Percentiles rank a stretch among this genome's conserved stretches.
These are phyloP conservation scores for Chymomyza costata DNA, from an alignment of 1,140 invertebrate genomes.

Conservation along the genomic window DNA sequence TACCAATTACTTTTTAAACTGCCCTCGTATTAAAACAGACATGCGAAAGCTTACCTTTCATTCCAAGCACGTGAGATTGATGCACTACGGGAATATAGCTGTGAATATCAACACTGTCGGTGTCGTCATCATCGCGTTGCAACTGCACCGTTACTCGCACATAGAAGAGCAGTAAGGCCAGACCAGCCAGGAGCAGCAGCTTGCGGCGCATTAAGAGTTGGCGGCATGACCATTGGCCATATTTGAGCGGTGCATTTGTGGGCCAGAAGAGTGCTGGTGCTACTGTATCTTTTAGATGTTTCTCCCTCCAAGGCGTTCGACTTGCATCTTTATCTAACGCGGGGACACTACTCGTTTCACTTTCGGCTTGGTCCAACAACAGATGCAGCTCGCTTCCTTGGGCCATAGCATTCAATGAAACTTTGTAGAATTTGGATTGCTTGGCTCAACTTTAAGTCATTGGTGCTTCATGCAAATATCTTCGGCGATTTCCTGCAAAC, in stretches of 20 bases:
- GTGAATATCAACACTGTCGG: conserved; percentile 22
- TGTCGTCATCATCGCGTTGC: conserved; percentile 47
- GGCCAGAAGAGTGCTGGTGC: no score
- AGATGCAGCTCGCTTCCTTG: no score
- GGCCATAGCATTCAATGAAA: no score
- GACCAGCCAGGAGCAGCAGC: neutral
- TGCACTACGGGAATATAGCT: conserved; percentile 43
- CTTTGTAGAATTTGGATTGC: no score
- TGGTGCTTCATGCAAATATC: no score
- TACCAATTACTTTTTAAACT: neutral
- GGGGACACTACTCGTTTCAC: no score
- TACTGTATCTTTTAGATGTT: no score
- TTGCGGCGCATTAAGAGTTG: neutral
- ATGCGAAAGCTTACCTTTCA: conserved; percentile 56
- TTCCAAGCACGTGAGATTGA: conserved; percentile 55
- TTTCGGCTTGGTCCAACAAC: no score
- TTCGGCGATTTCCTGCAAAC: no score
- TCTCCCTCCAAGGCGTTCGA: no score
- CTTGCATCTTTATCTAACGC: no score
- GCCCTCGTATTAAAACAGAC: neutral
- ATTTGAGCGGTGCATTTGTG: neutral
- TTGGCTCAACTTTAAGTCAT: no score
- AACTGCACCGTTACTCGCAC: conserved; percentile 26
- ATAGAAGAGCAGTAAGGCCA: conserved; percentile 25
- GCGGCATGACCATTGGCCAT: neutral